phyloP scores from a whole-genome alignment of 2,888 invertebrate species.

The Carterocephalus palaemon region DNA sequence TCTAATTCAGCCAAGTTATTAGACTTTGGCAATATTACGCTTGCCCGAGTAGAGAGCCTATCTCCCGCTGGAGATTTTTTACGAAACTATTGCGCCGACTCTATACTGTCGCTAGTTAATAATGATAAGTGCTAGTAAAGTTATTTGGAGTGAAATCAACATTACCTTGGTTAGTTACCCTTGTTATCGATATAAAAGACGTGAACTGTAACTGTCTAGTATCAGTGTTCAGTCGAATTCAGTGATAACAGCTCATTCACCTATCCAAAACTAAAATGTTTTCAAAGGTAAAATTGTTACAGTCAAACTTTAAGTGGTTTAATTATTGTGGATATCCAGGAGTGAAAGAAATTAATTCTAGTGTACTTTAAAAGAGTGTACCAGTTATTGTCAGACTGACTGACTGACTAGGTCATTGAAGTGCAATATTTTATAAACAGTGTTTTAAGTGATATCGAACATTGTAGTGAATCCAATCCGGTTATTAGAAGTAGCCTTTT shows the following conservation, averaged over 20 bases:
- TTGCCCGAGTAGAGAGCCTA: constrained; percentile 12
- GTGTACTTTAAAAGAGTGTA: too few species aligned
- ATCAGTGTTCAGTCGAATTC: constrained; percentile 56
- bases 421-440: too few species aligned
- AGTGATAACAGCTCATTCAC: constrained; percentile 36
- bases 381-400: too few species aligned
- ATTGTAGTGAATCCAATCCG: too few species aligned
- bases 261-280: constrained; percentile 48
- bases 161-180: constrained; percentile 61
- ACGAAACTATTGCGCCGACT: constrained; percentile 52
- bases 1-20: constrained; percentile 23
- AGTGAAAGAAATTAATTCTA: constrained; percentile 1
- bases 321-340: too few species aligned
- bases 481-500: too few species aligned
- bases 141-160: constrained; percentile 59
- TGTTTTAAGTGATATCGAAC: too few species aligned
- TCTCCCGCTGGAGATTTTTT: constrained; percentile 36
- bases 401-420: too few species aligned
- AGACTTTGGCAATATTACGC: constrained; percentile 21
- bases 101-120: constrained; percentile 21
- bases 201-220: constrained; percentile 45
- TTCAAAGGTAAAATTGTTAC: constrained; percentile 51
- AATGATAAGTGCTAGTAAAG: constrained; percentile 22
- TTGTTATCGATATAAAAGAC: constrained; percentile 68
- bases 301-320: constrained; percentile 8